Percentiles rank a stretch among this genome's conserved stretches.
phyloP scores from a whole-genome alignment of 2,113 vertebrate species.

The rat (Rattus norvegicus) region DNA sequence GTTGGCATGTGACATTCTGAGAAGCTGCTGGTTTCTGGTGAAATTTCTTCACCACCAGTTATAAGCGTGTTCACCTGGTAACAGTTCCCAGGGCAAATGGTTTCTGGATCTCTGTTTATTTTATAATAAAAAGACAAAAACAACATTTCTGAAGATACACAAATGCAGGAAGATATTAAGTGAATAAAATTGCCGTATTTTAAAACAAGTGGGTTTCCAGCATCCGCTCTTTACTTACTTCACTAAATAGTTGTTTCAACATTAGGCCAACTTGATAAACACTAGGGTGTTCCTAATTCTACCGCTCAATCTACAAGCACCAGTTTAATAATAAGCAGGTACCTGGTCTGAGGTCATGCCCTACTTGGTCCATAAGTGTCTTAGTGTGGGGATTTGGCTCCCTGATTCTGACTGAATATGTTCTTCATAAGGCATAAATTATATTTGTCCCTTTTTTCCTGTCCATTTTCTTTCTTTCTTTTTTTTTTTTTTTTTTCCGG shows the following conservation, averaged over 20 bases:
- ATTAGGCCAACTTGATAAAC: not conserved
- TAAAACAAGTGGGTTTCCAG: not conserved
- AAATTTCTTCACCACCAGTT: not conserved
- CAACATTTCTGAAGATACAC: not conserved
- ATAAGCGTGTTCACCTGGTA: not conserved
- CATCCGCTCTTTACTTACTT: not conserved
- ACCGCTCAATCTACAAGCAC: not conserved
- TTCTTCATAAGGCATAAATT: constrained; percentile 33
- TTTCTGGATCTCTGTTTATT: not conserved
- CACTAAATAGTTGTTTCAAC: not conserved
- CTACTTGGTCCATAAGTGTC: not conserved
- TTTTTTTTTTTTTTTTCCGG: too few relatives aligned
- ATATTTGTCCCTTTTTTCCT: not conserved
- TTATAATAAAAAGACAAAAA: not conserved
- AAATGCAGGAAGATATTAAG: not conserved
- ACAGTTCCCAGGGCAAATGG: not conserved
- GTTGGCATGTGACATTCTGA: not conserved
- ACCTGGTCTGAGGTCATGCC: not conserved
- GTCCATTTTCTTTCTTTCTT: constrained; percentile 15
- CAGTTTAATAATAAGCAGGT: not conserved
- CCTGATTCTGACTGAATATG: constrained; percentile 23
- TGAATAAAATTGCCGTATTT: not conserved
- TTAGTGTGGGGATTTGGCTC: not conserved
- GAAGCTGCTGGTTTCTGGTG: not conserved
- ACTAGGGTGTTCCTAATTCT: not conserved